phyloP scores from a whole-genome alignment of 2,888 invertebrate genomes.

The Amphipyra berbera region DNA sequence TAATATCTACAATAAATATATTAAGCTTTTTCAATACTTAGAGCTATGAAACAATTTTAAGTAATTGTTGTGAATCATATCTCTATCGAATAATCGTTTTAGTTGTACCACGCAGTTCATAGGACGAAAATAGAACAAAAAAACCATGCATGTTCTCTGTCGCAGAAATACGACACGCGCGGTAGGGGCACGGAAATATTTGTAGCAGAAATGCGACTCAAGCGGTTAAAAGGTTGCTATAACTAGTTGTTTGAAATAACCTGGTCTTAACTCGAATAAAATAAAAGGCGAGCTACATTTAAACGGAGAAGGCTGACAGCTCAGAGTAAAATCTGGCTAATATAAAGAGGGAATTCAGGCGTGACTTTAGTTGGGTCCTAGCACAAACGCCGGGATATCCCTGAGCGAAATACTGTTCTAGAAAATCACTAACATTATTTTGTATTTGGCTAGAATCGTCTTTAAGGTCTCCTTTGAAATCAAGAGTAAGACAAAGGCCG shows the following conservation, averaged over 20 bases:
- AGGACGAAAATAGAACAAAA: no score
- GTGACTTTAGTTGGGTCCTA: neutral
- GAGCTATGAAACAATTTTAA: no score
- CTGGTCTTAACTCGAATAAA: constrained; percentile 13
- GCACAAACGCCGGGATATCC: constrained; percentile 8
- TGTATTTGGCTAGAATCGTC: constrained; percentile 12
- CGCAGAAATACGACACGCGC: no score
- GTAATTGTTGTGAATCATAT: no score
- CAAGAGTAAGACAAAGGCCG: constrained; percentile 27
- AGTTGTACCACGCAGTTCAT: no score
- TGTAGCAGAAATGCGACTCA: no score
- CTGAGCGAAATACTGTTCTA: constrained; percentile 13
- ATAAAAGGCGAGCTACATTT: constrained; percentile 3
- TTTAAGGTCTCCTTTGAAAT: constrained; percentile 27
- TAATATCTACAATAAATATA: no score
- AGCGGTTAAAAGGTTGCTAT: no score
- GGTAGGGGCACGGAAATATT: no score
- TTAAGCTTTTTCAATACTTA: no score
- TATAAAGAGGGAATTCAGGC: constrained; percentile 11
- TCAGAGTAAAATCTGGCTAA: constrained; percentile 14
- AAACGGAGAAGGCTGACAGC: constrained; percentile 7
- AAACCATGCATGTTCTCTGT: no score
- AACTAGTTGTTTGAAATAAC: neutral
- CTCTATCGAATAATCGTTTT: no score
- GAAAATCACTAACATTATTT: constrained; percentile 21